Percentiles rank a stretch among this genome's conserved stretches.
Conservation (phyloP, 2,888 invertebrate genomes). For the Catocala sponsa region DNA sequence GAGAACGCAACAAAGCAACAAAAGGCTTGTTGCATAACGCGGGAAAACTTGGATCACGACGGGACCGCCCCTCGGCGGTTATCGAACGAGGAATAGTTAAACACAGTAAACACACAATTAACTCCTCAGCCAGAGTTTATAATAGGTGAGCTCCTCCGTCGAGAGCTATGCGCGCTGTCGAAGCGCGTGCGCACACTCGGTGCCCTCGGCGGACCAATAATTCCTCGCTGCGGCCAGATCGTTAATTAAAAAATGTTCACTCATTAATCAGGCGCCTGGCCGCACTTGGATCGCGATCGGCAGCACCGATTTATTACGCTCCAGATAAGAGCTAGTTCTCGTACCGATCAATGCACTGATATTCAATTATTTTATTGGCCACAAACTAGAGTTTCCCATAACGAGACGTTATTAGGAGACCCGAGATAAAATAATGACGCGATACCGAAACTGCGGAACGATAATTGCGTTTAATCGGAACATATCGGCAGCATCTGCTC, state of each 20-base stretch:
- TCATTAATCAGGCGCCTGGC: slow-evolving; percentile 73
- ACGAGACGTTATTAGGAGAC: slow-evolving; percentile 54
- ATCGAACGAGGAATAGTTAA: slow-evolving; percentile 65
- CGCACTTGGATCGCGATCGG: slow-evolving; percentile 68
- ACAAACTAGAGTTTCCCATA: slow-evolving; percentile 59
- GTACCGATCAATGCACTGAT: slow-evolving; percentile 51
- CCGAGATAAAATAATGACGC: slow-evolving; percentile 1
- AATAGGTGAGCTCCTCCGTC: slow-evolving; percentile 62
- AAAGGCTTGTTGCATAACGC: slow-evolving; percentile 70
- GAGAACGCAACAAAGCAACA: slow-evolving; percentile 46
- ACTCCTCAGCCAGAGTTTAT: slow-evolving; percentile 64
- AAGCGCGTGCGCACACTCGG: slow-evolving; percentile 52
- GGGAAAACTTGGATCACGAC: slow-evolving; percentile 75
- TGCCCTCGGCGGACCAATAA: slow-evolving; percentile 60
- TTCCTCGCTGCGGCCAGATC: slow-evolving; percentile 53
- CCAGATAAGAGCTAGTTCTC: slow-evolving; percentile 69
- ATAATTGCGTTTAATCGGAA: too few relatives aligned
- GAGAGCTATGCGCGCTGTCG: slow-evolving; percentile 56
- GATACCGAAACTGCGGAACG: neutral
- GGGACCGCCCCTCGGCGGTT: slow-evolving; percentile 64
- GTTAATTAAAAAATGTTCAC: slow-evolving; percentile 77
- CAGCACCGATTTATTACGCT: slow-evolving; percentile 72
- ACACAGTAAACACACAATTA: slow-evolving; percentile 65
- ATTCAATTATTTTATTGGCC: slow-evolving; percentile 64
- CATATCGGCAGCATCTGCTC: too few relatives aligned